Base-by-base conservation (phyloP, 2,797 vertebrate genomes). In the Anguilla marmorata region DNA sequence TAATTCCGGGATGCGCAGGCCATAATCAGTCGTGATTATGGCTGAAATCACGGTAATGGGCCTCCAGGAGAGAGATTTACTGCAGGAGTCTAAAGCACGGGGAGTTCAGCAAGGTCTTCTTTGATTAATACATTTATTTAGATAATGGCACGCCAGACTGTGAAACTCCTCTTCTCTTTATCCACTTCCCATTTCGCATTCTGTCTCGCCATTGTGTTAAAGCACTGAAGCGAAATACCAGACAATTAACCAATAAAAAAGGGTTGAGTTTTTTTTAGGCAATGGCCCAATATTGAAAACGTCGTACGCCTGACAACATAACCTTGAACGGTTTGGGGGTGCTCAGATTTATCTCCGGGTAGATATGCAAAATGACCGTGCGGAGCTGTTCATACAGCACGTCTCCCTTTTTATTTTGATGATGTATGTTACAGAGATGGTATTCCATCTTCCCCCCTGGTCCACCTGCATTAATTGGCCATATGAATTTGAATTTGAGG, bases 71-170 rank as follows among this genome's bases (percentile, higher is more conserved):
- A n/a, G 21, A 48, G 41, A 48, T 82, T 82, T 82, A 82, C 45
- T 50, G 79, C 79, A 48, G 74, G 74, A 79, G 41, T 33, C 74
- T 79, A 41, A 41, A 41, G 21, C 37, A 8, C 24, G 2, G 45
- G 79, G 41, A 80, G 3, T 82, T 24, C 45, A n/a, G 16, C 21
- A 0, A n/a, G 37, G 45, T 82, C 79, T 82, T 50, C 79, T 12
- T n/a, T 82, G 79, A 82, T 82, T 50, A 82, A 50, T 82, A 27
- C 21, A n/a, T 80, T 50, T 50, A 50, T 82, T 82, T 82, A 48
- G 50, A 82, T 82, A 7, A 82, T n/a, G 21, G 41, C 21, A n/a
- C 45, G 9, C 19, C 19, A 82, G 45, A 50, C 41, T 82, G 76
- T 80, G 19, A 33, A n/a, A 48, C 45, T n/a, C 24, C 41, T 82